Percentiles rank a stretch among this genome's conserved stretches.
These are phyloP conservation scores for Pemphredon lugubris DNA, from an alignment of 2,888 invertebrate species.

Conservation along the genomic window DNA sequence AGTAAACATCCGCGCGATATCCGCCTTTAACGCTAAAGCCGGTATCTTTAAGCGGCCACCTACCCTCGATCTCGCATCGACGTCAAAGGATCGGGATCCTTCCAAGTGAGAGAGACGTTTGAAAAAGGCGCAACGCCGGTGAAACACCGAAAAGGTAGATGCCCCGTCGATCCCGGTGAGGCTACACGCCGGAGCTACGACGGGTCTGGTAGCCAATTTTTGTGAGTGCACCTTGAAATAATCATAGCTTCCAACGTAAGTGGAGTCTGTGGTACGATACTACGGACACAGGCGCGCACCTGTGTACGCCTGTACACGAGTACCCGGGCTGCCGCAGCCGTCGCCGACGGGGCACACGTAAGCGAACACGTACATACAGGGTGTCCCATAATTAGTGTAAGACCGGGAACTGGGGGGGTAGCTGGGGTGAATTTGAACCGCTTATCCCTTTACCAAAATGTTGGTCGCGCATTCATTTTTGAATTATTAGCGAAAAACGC, in stretches of 20 bases:
- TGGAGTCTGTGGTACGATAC: constrained; percentile 50
- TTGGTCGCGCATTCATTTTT: too few relatives aligned
- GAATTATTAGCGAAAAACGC: too few relatives aligned
- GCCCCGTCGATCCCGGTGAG: constrained; percentile 16
- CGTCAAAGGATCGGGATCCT: constrained; percentile 33
- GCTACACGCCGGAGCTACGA: constrained; percentile 27
- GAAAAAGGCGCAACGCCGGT: constrained; percentile 38
- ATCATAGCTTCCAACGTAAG: constrained; percentile 71
- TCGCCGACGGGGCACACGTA: too few relatives aligned
- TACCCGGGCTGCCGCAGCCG: too few relatives aligned
- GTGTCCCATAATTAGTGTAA: too few relatives aligned
- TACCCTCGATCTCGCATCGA: constrained; percentile 37
- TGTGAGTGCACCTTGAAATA: constrained; percentile 78
- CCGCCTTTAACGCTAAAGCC: constrained; percentile 22
- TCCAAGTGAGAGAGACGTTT: constrained; percentile 46
- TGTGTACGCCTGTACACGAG: not conserved
- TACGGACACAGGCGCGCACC: constrained; percentile 3
- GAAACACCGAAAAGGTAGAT: constrained; percentile 25
- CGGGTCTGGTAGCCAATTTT: constrained; percentile 71
- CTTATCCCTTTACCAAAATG: too few relatives aligned
- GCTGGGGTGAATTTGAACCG: too few relatives aligned
- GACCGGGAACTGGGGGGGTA: too few relatives aligned
- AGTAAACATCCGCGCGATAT: constrained; percentile 6
- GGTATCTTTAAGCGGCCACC: constrained; percentile 34
- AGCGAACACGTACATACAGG: not conserved